These are phyloP conservation scores for Mongoloraphidia duomilia DNA, from an alignment of 2,888 invertebrate genomes.

Conservation along the genomic window DNA sequence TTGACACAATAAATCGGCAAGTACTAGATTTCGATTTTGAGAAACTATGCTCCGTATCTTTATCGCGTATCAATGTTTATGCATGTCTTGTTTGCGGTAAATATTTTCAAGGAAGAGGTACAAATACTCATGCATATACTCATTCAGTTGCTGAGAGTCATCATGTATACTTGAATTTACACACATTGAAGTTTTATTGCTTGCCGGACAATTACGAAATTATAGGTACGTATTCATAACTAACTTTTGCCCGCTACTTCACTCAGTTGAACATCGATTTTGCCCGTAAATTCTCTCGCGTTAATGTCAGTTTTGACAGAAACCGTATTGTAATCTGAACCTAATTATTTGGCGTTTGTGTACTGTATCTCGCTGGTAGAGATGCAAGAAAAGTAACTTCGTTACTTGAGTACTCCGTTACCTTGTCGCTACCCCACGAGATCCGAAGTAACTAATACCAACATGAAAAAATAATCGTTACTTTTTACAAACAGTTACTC, in stretches of 20 bases:
- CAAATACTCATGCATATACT: slow-evolving; percentile 96
- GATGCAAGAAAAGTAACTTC: too few species aligned
- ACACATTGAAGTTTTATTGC: slow-evolving; percentile 95
- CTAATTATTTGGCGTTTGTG: too few species aligned
- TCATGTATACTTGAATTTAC: slow-evolving; percentile 94
- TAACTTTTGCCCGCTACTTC: background rate
- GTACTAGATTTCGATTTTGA: slow-evolving; percentile 99
- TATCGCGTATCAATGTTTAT: slow-evolving; percentile 97
- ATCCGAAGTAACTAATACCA: too few species aligned
- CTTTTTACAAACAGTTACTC: too few species aligned
- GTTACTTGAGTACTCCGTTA: too few species aligned
- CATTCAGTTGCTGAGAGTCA: slow-evolving; percentile 97
- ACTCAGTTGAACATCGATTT: too few species aligned
- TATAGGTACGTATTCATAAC: slow-evolving; percentile 49
- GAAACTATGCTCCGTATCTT: slow-evolving; percentile 92
- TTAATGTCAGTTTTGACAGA: too few species aligned
- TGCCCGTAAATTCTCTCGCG: too few species aligned
- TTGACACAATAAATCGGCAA: slow-evolving; percentile 95
- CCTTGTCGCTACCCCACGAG: too few species aligned
- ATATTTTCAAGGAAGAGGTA: slow-evolving; percentile 94
- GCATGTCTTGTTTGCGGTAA: slow-evolving; percentile 99
- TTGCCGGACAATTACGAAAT: slow-evolving; percentile 99
- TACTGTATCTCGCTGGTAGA: too few species aligned
- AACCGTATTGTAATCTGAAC: too few species aligned
- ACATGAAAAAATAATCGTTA: too few species aligned